Evolutionary conservation across 2,888 invertebrate genomes (phyloP), one percentile per base, ranked within the genome.

Genomic region (Perdita meconis): DNA sequence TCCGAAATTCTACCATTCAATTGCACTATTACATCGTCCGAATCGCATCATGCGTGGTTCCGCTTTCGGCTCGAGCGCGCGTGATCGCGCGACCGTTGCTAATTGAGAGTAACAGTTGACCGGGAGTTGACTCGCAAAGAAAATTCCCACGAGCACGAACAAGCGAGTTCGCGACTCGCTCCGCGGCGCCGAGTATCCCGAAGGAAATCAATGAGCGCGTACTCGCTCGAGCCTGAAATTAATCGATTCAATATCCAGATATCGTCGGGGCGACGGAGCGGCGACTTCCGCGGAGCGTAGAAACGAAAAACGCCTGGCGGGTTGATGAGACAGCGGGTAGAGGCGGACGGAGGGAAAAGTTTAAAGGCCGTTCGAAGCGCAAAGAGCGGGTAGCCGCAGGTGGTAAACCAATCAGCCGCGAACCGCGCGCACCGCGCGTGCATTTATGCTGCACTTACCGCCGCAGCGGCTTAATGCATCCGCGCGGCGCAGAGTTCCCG

Each of bases 341-440:
- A 42, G 40, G n/a, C n/a, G 50, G 50, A 30, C 19, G 22, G 40
- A 26, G 55, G 61, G 55, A 34, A 72, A 69, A 75, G 66, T 76
- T 82, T 67, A 70, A 72, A 75, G 73, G 66, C 56, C 69, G 44
- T 69, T 65, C 55, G 42, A 61, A 50, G 73, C 63, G 70, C 66
- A 65, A 74, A 78, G 67, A 80, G 80, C 60, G 44, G 61, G 78
- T 73, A 82, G 80, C 82, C 71, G 78, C 82, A 74, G 80, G 82
- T 82, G 82, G 82, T 82, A 82, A 82, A 82, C 78, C 82, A 78
- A 82, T 82, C 80, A 81, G 78, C 74, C 69, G 40, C 65, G 59
- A 74, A n/a, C n/a, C n/a, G n/a, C n/a, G 78, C 66, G 61, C 59
- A 80, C 66, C 71, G 64, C 67, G 38, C 78, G 71, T 67, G 75